Percentiles rank a stretch among this genome's conserved stretches.
Evolutionary conservation across 30 jellyfish, hydroid and myxozoan species (phyloP).

Genomic region (Sanderia malayensis): DNA sequence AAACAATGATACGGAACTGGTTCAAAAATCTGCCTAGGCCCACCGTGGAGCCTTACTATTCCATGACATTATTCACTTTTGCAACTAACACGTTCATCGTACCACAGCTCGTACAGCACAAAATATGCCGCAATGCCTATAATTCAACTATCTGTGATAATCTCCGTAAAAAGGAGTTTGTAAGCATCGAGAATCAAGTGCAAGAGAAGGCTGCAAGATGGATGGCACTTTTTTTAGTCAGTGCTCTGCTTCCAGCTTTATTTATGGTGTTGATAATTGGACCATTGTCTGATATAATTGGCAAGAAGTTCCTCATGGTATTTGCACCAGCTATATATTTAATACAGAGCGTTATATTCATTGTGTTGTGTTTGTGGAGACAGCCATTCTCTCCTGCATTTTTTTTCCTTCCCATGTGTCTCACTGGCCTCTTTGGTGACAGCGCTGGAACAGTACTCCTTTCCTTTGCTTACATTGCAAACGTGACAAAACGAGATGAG

Average conservation of each 20-base stretch:
- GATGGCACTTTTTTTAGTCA: conserved; percentile 47
- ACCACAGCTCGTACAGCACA: conserved; percentile 54
- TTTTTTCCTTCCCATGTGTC: conserved; percentile 25
- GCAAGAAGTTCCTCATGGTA: conserved; percentile 29
- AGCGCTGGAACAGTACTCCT: conserved; percentile 26
- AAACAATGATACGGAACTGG: too few species aligned
- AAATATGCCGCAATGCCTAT: conserved; percentile 25
- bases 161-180: neutral
- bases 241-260: conserved; percentile 50
- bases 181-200: conserved; percentile 22
- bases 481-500: conserved; percentile 33
- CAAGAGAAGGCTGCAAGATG: conserved; percentile 52
- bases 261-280: conserved; percentile 48
- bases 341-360: conserved; percentile 34
- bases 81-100: conserved; percentile 18
- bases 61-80: conserved; percentile 21
- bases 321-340: conserved; percentile 28
- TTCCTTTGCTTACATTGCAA: conserved; percentile 48
- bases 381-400: conserved; percentile 35
- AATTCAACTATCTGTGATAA: conserved; percentile 32
- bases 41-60: conserved; percentile 39
- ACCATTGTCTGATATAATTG: conserved; percentile 63
- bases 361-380: neutral
- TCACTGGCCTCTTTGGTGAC: conserved; percentile 59
- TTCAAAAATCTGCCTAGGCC: conserved; percentile 30